Evolutionary conservation across 1,140 invertebrate genomes (phyloP), one percentile per base, ranked within the genome.

Genomic region (Dreissena polymorpha): DNA sequence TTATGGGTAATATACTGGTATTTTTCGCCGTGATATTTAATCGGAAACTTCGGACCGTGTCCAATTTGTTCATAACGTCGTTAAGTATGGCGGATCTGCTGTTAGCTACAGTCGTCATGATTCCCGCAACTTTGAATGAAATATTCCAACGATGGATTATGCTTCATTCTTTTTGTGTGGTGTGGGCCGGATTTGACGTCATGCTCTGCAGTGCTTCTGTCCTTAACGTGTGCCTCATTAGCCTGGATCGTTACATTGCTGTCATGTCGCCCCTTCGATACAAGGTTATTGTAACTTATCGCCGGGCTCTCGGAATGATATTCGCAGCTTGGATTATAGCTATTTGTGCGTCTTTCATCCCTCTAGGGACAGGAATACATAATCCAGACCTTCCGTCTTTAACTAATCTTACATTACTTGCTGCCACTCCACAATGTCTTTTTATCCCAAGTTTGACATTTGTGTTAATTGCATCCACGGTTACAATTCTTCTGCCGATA

Each of bases 121-220:
- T 95, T 3, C 96, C 97, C 23, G 93, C 93, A 6, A 91, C 93
- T 2, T 88, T 91, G 0, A 94, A 93, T 81, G 93, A 94, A 89
- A 88, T 94, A 10, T 90, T 93, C 25, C 90, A 88, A 10, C 98
- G 98, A 92, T 99, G 98, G 98, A 95, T 98, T 87, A 99, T 99
- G 90, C 97, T 97, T 25, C 95, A 96, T 78, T 95, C 96, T 89
- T 98, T 99, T 94, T 99, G 98, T 94, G 97, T 99, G 93, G 98
- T 97, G 49, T 99, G 98, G 98, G 97, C 99, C 80, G 98, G 98
- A 49, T 99, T 98, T 93, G 98, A 99, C 94, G 98, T 99, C 87
- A 98, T 99, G 97, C 98, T 98, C 93, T 98, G 96, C 87, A 99
- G 98, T 68, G 98, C 98, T 49, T 99, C 98, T 78, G 99, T 99